phyloP scores from a whole-genome alignment of 2,797 vertebrate genomes.

The Tenualosa thibaudeaui region DNA sequence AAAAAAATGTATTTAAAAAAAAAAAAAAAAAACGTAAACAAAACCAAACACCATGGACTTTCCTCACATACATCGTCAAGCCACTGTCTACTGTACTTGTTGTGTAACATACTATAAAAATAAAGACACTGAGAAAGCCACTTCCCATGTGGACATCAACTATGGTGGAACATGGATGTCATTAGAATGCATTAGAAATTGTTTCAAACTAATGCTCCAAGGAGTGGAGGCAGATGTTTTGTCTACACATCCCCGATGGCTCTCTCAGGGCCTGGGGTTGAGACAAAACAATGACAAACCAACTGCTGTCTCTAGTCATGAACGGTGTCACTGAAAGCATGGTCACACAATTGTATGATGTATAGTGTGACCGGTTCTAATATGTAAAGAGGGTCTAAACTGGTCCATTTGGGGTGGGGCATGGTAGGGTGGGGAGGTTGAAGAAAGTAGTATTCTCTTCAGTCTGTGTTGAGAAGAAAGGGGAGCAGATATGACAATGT shows the following conservation, averaged over 20 bases:
- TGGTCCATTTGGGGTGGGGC: background rate
- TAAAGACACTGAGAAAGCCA: constrained; percentile 15
- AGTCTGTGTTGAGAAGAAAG: background rate
- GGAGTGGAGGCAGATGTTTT: constrained; percentile 12
- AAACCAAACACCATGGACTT: constrained; percentile 23
- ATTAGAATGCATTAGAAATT: constrained; percentile 19
- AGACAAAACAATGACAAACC: constrained; percentile 10
- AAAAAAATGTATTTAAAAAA: background rate
- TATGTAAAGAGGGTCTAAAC: background rate
- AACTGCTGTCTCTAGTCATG: constrained; percentile 14
- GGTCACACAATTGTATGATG: constrained; percentile 20
- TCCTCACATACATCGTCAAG: constrained; percentile 22
- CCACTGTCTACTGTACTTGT: constrained; percentile 21
- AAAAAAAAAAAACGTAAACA: constrained; percentile 1
- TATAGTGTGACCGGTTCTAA: background rate
- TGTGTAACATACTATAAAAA: constrained; percentile 23
- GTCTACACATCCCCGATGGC: background rate
- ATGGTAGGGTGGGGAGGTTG: background rate
- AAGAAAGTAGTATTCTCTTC: background rate
- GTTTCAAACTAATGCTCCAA: constrained; percentile 13
- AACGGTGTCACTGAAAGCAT: background rate
- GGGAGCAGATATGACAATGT: constrained; percentile 28
- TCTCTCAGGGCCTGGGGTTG: background rate
- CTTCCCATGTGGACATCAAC: constrained; percentile 9
- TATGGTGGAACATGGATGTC: constrained; percentile 8